Evolutionary conservation across 2,797 vertebrate genomes (phyloP), one percentile per base, ranked within the genome.

Genomic region (Ceyx erithaca): DNA sequence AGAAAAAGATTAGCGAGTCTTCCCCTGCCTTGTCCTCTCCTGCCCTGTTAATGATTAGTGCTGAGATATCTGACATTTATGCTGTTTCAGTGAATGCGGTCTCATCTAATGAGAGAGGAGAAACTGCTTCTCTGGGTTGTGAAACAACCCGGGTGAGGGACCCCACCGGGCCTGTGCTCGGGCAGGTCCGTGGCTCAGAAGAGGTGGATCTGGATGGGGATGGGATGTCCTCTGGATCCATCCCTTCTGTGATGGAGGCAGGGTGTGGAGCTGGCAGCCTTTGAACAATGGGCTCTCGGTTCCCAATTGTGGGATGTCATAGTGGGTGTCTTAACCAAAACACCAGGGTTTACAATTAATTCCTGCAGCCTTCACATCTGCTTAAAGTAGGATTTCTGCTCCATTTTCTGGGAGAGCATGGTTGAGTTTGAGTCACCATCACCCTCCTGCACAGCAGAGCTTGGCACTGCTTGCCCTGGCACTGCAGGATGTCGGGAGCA

Each of bases 11-110:
- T 28, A 70, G 61, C 5, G 0, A 49, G 28, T 58, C 30, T 76
- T 62, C 55, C 52, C 48, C 67, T 62, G 33, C 70, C 18, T 54
- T 73, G 78, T 64, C 41, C 61, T 71, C 21, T 58, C 63, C 80
- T 72, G 77, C 70, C 67, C 70, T 90, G 91, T 88, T 92, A 92
- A 92, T 92, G 68, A 95, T 95, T 93, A 87, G 35, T 49, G 41
- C 77, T 52, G 67, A 84, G 73, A n/a, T 84, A 51, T 58, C 84
- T 81, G 90, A 76, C 85, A 73, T 70, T 81, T 80, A 13, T 78
- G 78, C 71, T 86, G 35, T 89, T 85, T 81, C 90, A 52, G 70
- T 72, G 71, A 87, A 57, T 7, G 40, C 55, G 84, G 73, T 43
- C 85, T 91, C 78, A 59, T 69, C 71, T 84, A 59, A 49, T 8